These are phyloP conservation scores for Aphelinus atriplicis DNA, from an alignment of 1,140 invertebrate genomes.

Conservation along the genomic window DNA sequence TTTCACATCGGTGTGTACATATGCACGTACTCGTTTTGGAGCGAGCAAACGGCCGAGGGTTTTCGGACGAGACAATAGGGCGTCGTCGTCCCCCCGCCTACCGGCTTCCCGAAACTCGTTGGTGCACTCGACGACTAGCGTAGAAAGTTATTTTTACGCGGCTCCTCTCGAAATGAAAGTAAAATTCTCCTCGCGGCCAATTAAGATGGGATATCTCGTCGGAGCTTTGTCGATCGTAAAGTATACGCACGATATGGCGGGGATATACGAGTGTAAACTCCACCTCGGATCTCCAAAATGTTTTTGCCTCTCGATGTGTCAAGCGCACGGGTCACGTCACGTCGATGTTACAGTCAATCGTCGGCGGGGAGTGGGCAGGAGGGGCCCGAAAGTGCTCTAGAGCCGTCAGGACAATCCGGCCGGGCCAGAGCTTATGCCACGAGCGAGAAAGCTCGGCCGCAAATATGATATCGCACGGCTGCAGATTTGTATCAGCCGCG, in stretches of 20 bases:
- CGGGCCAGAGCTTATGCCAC: too few species aligned
- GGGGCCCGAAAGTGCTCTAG: not conserved
- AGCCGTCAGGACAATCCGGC: not conserved
- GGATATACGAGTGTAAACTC: too few species aligned
- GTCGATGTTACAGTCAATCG: too few species aligned
- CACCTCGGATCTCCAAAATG: not conserved
- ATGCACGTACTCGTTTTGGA: too few species aligned
- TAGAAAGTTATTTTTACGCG: conserved; percentile 28
- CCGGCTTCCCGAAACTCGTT: not conserved
- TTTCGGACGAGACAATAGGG: too few species aligned
- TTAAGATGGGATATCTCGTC: not conserved
- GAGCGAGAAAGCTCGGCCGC: too few species aligned
- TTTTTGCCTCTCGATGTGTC: not conserved
- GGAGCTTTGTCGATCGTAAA: not conserved
- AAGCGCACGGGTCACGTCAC: not conserved
- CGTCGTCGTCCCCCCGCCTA: too few species aligned
- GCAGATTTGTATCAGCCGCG: not conserved
- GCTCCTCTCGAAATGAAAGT: conserved; percentile 24
- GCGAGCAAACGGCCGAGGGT: too few species aligned
- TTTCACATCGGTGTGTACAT: not conserved
- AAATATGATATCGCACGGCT: too few species aligned
- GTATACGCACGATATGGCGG: too few species aligned
- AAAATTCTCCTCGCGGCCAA: conserved; percentile 22
- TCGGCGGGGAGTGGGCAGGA: not conserved
- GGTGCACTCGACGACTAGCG: too few species aligned